Percentiles rank a stretch among this genome's conserved stretches.
Evolutionary conservation across 2,797 vertebrate species (phyloP).

Genomic region (Eulemur mongoz): DNA sequence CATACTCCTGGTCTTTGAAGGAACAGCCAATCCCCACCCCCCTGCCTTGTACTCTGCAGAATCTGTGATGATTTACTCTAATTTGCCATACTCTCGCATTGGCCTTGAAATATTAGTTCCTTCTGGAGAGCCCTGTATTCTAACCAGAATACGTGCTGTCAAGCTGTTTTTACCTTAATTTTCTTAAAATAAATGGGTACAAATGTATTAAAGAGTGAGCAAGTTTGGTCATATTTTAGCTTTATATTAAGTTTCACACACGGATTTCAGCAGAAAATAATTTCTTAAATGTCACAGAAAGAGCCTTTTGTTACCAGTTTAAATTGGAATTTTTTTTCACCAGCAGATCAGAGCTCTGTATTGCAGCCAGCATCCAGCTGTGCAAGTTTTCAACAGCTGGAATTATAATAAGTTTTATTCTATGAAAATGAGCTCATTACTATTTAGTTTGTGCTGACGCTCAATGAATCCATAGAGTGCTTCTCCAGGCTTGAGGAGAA

Average conservation of each 20-base stretch:
- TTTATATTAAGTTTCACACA: constrained; percentile 44
- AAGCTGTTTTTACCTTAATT: constrained; percentile 35
- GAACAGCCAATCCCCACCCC: neutral
- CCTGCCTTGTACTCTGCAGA: neutral
- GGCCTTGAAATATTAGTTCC: constrained; percentile 30
- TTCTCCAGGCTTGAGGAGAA: neutral
- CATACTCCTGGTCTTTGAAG: neutral
- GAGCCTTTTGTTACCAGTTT: constrained; percentile 71
- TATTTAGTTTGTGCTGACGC: constrained; percentile 62
- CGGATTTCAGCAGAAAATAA: constrained; percentile 51
- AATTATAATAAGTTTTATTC: constrained; percentile 79
- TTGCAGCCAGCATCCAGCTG: constrained; percentile 75
- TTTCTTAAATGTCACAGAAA: constrained; percentile 63
- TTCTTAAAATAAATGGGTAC: constrained; percentile 58
- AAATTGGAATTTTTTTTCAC: constrained; percentile 70
- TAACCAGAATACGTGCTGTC: constrained; percentile 44
- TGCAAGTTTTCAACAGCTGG: constrained; percentile 83
- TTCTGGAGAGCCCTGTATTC: constrained; percentile 26
- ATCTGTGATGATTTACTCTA: neutral
- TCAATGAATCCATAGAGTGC: constrained; percentile 65
- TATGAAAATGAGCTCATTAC: constrained; percentile 78
- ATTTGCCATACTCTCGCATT: neutral
- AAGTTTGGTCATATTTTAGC: neutral
- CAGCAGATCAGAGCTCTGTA: constrained; percentile 63
- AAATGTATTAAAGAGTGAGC: constrained; percentile 1